Evolutionary conservation across 2,113 vertebrate species (phyloP), one percentile per base, ranked within the genome.

Genomic region (Strix aluco): DNA sequence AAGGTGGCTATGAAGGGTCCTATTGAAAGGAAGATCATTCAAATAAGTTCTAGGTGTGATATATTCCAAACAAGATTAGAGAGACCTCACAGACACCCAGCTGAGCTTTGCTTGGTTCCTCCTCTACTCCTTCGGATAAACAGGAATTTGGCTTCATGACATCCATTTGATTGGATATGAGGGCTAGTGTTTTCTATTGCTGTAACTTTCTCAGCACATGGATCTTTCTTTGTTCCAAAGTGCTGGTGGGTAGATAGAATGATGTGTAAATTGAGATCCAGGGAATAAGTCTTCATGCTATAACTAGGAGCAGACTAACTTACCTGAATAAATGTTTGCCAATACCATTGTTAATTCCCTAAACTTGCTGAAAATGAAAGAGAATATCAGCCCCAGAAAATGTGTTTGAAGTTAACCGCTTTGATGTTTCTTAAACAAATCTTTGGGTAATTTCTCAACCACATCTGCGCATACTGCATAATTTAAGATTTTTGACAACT

Each of bases 401-500:
- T 89, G 61, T 77, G 87, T 94, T 95, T 96, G 91, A 96, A 95
- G 88, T 81, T 74, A 65, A 55, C 34, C 5, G 27, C 82, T 62
- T 55, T 90, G 79, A 90, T 89, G 67, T 96, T 95, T 88, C 96
- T 94, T 86, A 82, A 95, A 93, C 85, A 96, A 94, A 94, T 63
- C 63, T 97, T 94, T 38, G 9, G 30, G 87, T 89, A 51, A 74
- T 95, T 97, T 91, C 83, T 91, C 47, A 88, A 38, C 59, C 81
- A 75, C 49, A 46, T 86, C 90, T 95, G 42, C 15, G 8, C 96
- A 81, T 94, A 32, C 34, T 94, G 52, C 78, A 86, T 67, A 66
- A 91, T 97, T 96, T 90, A 97, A 92, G 95, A 86, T 84, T 97
- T 97, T 95, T 97, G 94, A 96, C 92, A 92, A 94, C 91, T 95